A percentile compares a stretch with the other conserved stretches of the same genome.
These are phyloP conservation scores for Proctacanthus coquilletti DNA, from an alignment of 1,140 invertebrate genomes.

Conservation along the genomic window DNA sequence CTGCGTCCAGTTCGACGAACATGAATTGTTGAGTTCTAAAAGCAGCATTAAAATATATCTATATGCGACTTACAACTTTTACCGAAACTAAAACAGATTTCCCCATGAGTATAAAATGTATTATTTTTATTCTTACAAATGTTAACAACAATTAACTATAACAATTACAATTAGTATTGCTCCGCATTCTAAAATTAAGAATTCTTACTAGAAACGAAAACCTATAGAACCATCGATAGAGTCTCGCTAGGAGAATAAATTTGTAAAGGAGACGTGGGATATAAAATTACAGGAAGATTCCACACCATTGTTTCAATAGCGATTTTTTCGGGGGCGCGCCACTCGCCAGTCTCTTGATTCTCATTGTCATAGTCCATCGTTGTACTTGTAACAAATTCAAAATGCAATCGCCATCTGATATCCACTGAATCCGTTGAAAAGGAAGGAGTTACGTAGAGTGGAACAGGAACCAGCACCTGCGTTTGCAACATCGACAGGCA, in stretches of 20 bases:
- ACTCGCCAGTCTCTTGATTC: conserved; percentile 37
- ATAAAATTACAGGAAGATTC: conserved; percentile 87
- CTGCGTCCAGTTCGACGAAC: too few species aligned
- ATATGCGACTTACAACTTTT: too few species aligned
- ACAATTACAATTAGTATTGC: too few species aligned
- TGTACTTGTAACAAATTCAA: conserved; percentile 83
- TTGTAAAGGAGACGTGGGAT: conserved; percentile 74
- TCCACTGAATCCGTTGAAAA: conserved; percentile 72
- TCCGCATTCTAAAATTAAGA: too few species aligned
- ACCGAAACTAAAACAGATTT: too few species aligned
- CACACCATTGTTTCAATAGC: conserved; percentile 96
- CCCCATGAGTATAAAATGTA: too few species aligned
- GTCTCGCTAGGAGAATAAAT: conserved; percentile 33
- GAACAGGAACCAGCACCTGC: conserved; percentile 82
- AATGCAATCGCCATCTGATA: conserved; percentile 84
- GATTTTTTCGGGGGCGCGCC: conserved; percentile 69
- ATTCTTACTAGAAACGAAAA: too few species aligned
- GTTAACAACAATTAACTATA: too few species aligned
- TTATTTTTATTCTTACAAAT: too few species aligned
- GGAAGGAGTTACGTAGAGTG: conserved; percentile 82
- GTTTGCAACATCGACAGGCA: conserved; percentile 77
- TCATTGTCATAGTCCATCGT: conserved; percentile 31
- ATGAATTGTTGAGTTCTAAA: too few species aligned
- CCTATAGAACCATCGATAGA: conserved; percentile 15
- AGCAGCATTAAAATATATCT: too few species aligned